Evolutionary conservation across 2,113 vertebrate genomes (phyloP).

Genomic region (Anolis carolinensis): DNA sequence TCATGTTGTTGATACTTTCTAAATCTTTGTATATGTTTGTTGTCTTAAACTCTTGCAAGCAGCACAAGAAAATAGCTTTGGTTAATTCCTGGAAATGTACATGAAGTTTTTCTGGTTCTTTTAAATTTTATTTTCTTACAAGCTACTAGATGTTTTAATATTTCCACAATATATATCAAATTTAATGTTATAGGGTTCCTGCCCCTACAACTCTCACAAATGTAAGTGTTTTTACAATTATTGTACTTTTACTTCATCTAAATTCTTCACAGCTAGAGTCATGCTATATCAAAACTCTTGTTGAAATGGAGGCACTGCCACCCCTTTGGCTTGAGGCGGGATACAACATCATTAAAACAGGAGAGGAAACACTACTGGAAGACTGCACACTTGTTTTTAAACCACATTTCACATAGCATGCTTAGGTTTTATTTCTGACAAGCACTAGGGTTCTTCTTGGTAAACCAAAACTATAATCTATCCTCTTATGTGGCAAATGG

Average conservation of each 20-base stretch:
- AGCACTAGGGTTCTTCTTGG: constrained; percentile 34
- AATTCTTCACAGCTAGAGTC: not conserved
- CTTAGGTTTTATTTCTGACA: constrained; percentile 27
- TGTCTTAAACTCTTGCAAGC: constrained; percentile 62
- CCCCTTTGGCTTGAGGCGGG: too few relatives aligned
- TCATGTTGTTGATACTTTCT: constrained; percentile 64
- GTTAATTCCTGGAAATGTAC: constrained; percentile 61
- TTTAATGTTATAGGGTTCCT: constrained; percentile 31
- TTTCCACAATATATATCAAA: constrained; percentile 17
- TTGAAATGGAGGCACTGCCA: not conserved
- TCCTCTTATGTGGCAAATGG: not conserved
- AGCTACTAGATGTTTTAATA: constrained; percentile 44
- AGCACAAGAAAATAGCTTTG: constrained; percentile 69
- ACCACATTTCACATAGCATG: not conserved
- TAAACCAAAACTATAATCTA: not conserved
- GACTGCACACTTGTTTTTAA: constrained; percentile 3
- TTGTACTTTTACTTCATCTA: not conserved
- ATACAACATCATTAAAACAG: too few relatives aligned
- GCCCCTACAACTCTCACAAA: not conserved
- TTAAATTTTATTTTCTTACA: constrained; percentile 54
- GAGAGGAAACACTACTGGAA: too few relatives aligned
- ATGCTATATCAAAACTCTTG: rapidly evolving
- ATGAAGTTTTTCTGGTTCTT: constrained; percentile 51
- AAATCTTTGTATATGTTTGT: constrained; percentile 71
- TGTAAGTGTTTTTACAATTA: not conserved